These are phyloP conservation scores for Muscidifurax raptorellus DNA, from an alignment of 1,140 invertebrate genomes.

Conservation along the genomic window DNA sequence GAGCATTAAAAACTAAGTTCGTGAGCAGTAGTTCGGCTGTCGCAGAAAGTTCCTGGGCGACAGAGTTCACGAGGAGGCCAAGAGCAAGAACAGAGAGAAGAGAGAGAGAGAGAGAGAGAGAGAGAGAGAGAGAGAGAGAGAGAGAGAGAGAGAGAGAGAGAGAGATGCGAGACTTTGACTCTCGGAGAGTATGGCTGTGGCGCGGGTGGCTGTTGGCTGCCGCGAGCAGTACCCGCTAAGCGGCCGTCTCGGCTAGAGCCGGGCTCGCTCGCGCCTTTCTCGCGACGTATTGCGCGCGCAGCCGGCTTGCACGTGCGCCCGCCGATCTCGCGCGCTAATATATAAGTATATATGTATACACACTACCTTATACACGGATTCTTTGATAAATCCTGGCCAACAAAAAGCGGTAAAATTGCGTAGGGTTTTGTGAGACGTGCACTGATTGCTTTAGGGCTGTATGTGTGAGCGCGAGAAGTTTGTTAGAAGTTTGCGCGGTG, in stretches of 20 bases:
- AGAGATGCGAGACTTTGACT: background rate
- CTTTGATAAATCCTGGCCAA: no score
- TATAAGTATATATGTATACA: no score
- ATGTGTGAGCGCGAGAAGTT: conserved; percentile 49
- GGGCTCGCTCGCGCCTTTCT: conserved; percentile 54
- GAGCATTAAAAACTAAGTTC: no score
- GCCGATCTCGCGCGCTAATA: background rate
- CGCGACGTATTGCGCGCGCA: conserved; percentile 56
- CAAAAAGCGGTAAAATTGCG: no score
- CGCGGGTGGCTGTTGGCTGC: background rate
- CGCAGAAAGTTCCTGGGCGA: no score
- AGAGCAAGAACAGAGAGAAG: background rate
- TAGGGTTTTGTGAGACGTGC: background rate
- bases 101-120: background rate
- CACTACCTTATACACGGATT: no score
- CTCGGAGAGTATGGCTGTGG: background rate
- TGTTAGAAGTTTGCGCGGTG: conserved; percentile 57
- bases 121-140: background rate
- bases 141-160: background rate
- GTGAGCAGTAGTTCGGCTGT: no score
- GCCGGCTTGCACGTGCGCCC: conserved; percentile 51
- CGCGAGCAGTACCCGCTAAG: conserved; percentile 70
- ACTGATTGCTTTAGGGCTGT: no score
- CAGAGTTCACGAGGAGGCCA: no score
- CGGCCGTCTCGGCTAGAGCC: conserved; percentile 71